These are phyloP conservation scores for Lithophane socia DNA, from an alignment of 2,888 invertebrate species.

Conservation along the genomic window DNA sequence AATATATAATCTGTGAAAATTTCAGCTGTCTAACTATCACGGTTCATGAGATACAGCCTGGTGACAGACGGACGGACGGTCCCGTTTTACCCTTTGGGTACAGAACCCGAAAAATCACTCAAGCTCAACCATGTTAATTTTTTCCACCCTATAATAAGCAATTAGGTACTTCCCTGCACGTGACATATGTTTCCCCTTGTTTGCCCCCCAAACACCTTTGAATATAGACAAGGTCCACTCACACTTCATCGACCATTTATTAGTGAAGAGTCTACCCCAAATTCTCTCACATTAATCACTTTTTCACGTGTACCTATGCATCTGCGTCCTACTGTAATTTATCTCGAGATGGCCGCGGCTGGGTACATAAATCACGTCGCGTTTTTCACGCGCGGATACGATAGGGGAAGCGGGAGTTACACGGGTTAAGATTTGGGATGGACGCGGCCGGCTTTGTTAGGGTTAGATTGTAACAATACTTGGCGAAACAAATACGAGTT, in stretches of 20 bases:
- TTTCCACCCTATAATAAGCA: too few relatives aligned
- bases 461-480: slow-evolving; percentile 24
- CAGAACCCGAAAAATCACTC: too few relatives aligned
- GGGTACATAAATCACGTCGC: slow-evolving; percentile 83
- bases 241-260: slow-evolving; percentile 14
- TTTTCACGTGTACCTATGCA: slow-evolving; percentile 79
- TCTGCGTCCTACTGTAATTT: slow-evolving; percentile 81
- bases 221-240: neutral
- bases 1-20: too few relatives aligned
- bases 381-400: slow-evolving; percentile 79
- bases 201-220: neutral
- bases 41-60: too few relatives aligned
- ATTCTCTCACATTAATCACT: slow-evolving; percentile 76
- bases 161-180: neutral
- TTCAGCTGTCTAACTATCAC: too few relatives aligned
- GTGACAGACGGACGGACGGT: too few relatives aligned
- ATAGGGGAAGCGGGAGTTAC: slow-evolving; percentile 65
- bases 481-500: slow-evolving; percentile 9
- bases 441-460: slow-evolving; percentile 20
- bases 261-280: neutral
- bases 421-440: slow-evolving; percentile 54
- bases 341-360: slow-evolving; percentile 83
- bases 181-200: neutral
- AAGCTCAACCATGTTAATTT: too few relatives aligned
- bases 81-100: too few relatives aligned